These are phyloP conservation scores for Plusia festucae DNA, from an alignment of 2,888 invertebrate genomes.

Conservation along the genomic window DNA sequence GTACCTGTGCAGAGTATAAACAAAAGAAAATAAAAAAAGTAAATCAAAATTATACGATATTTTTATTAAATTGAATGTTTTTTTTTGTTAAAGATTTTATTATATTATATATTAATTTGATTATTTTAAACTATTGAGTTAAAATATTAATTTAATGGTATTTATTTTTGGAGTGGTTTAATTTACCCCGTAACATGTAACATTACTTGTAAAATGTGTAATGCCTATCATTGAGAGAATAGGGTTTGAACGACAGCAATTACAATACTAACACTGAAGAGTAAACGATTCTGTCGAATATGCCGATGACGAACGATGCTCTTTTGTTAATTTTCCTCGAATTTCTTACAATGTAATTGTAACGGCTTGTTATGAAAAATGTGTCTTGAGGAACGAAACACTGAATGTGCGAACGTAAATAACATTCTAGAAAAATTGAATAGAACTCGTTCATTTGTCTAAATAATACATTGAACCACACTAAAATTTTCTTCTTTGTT, in stretches of 20 bases:
- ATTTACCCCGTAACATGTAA: slow-evolving; percentile 12
- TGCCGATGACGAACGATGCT: slow-evolving; percentile 31
- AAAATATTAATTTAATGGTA: no score
- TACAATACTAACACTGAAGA: slow-evolving; percentile 33
- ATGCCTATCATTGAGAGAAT: slow-evolving; percentile 19
- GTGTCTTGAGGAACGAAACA: background rate
- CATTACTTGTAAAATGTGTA: slow-evolving; percentile 26
- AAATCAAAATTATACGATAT: no score
- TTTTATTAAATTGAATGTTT: no score
- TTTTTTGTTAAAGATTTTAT: no score
- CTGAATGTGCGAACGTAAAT: slow-evolving; percentile 6
- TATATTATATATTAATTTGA: no score
- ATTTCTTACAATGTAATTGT: slow-evolving; percentile 34
- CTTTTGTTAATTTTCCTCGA: slow-evolving; percentile 36
- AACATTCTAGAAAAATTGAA: slow-evolving; percentile 6
- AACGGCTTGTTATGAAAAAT: slow-evolving; percentile 25
- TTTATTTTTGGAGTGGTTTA: background rate
- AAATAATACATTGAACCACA: background rate
- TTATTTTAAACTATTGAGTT: no score
- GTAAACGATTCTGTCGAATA: slow-evolving; percentile 19
- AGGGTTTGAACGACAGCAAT: slow-evolving; percentile 17
- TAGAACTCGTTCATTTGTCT: background rate
- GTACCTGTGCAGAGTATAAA: background rate
- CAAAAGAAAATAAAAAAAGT: background rate
- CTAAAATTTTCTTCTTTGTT: background rate